Evolutionary conservation across 1,140 invertebrate species (phyloP).

Genomic region (Apis mellifera): Amel_HAv3.1 CM009941.2:11970501-11971000

Average conservation of each 20-base stretch:
- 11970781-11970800: constrained; percentile 16
- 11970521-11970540: constrained; percentile 14
- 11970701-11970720: neutral
- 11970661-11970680: constrained; percentile 36
- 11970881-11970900: neutral
- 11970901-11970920: too few relatives aligned
- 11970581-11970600: constrained; percentile 5
- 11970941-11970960: too few relatives aligned
- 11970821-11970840: constrained; percentile 20
- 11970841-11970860: too few relatives aligned
- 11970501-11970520: neutral
- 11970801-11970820: constrained; percentile 6
- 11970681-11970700: constrained; percentile 6
- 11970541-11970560: constrained; percentile 4
- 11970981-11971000: too few relatives aligned
- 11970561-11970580: constrained; percentile 17
- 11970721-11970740: neutral
- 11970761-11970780: neutral
- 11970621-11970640: constrained; percentile 6
- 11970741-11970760: constrained; percentile 1
- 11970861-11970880: neutral
- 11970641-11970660: constrained; percentile 7
- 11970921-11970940: too few relatives aligned
- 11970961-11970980: too few relatives aligned
- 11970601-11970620: constrained; percentile 6